These are phyloP conservation scores for Aphaenogaster rudis DNA, from an alignment of 1,140 invertebrate species.

Conservation along the genomic window DNA sequence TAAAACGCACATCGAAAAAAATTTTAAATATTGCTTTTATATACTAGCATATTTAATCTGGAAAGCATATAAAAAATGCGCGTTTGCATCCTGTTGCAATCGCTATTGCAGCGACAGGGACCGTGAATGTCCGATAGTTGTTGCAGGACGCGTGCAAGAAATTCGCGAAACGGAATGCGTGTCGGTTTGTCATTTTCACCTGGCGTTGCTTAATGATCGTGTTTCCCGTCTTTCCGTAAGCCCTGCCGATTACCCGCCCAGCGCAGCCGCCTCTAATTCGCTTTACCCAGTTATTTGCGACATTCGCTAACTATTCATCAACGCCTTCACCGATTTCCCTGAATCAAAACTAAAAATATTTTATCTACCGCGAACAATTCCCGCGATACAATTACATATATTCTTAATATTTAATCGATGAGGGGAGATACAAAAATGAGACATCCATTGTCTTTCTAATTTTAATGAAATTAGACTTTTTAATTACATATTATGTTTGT, in stretches of 20 bases:
- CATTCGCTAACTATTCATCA: background rate
- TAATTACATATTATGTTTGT: background rate
- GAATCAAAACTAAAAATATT: background rate
- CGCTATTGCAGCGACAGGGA: background rate
- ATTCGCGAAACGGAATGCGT: constrained; percentile 61
- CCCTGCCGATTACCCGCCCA: constrained; percentile 21
- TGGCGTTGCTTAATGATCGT: constrained; percentile 33
- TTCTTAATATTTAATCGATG: background rate
- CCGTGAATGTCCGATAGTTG: background rate
- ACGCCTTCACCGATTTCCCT: background rate
- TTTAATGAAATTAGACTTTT: background rate
- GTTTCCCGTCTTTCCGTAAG: constrained; percentile 55
- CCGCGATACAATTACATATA: background rate
- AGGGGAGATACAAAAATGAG: background rate
- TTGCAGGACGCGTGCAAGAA: constrained; percentile 56
- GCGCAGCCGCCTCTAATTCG: constrained; percentile 37
- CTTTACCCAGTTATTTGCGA: constrained; percentile 18
- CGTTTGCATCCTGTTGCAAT: constrained; percentile 28
- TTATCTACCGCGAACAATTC: background rate
- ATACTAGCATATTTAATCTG: too few relatives aligned
- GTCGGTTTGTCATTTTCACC: constrained; percentile 73
- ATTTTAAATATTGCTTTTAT: too few relatives aligned
- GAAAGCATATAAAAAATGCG: background rate
- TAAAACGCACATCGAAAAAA: too few relatives aligned
- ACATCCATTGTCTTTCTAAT: background rate